Base-by-base conservation (phyloP, 2,888 invertebrate genomes). In the Cremastobaeus sp. region DNA sequence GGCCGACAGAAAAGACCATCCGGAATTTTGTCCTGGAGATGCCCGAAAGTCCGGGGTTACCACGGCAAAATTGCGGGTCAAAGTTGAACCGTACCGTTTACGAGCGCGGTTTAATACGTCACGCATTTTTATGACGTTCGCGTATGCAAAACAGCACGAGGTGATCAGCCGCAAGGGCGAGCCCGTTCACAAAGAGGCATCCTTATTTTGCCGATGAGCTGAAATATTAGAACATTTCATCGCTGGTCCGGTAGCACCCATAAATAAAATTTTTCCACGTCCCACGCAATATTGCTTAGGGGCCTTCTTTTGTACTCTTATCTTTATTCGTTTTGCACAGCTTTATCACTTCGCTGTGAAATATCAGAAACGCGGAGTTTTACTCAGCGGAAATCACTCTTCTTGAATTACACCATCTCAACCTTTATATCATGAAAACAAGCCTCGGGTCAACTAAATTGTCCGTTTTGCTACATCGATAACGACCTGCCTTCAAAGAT, bases 141-240 rank as follows among this genome's bases (percentile, higher is more conserved):
- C 43, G 28, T 57, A 71, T 65, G 71, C 59, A 65, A 65, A 64
- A 50, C 3, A 57, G 54, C 12, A 15, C 4, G 11, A 47, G 39
- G 11, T 45, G 57, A 52, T 32, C 57, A 64, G 17, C 25, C 35
- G 20, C 11, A n/a, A 37, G 71, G 66, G 66, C 21, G 52, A 62
- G 12, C 12, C 57, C 52, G 54, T 64, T 55, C 57, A 70, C 74
- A 77, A 79, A 76, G 73, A 76, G 65, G 85, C 84, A 84, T 85
- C 83, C 81, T 83, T 84, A 82, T 84, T 83, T 82, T 78, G 79
- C 78, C 83, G 80, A 85, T 83, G 82, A 84, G 79, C 78, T 84
- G 81, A 85, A 85, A 85, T 86, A 86, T 86, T 84, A 78, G 78
- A 81, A 75, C 70, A 76, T 34, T 48, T 66, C 55, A 47, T 21